phyloP scores from a whole-genome alignment of 2,888 invertebrate genomes.

The Meandrusa payeni region DNA sequence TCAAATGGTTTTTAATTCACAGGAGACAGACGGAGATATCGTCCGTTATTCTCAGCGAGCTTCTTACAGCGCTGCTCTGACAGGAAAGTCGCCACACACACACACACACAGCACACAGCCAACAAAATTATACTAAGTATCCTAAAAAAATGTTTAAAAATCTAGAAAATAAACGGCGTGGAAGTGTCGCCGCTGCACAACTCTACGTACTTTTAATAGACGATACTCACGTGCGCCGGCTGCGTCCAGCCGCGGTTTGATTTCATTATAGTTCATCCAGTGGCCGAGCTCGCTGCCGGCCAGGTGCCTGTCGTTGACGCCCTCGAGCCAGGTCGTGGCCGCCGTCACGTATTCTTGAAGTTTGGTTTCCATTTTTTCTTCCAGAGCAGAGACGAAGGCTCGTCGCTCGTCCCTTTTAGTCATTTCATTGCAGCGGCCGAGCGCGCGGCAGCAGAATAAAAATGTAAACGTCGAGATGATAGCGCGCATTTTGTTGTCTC shows the following conservation, averaged over 20 bases:
- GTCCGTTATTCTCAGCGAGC: no score
- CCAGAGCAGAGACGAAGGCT: slow-evolving; percentile 34
- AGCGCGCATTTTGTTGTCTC: slow-evolving; percentile 30
- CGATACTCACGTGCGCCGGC: slow-evolving; percentile 41
- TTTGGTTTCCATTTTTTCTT: slow-evolving; percentile 43
- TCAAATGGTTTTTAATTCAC: no score
- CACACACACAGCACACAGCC: no score
- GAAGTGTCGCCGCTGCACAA: no score
- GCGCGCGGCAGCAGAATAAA: slow-evolving; percentile 24
- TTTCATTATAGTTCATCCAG: slow-evolving; percentile 50
- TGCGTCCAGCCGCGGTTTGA: slow-evolving; percentile 46
- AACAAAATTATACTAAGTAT: no score
- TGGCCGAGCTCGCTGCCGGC: slow-evolving; percentile 51
- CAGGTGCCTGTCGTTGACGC: slow-evolving; percentile 56
- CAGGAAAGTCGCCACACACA: no score
- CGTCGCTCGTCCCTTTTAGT: neutral
- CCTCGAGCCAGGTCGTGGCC: slow-evolving; percentile 44
- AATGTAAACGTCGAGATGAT: slow-evolving; percentile 30
- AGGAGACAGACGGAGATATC: no score
- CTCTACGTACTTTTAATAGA: no score
- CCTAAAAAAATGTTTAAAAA: no score
- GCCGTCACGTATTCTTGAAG: slow-evolving; percentile 39
- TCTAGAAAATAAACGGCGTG: no score
- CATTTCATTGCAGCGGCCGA: neutral
- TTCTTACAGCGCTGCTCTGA: no score